These are phyloP conservation scores for Helleia helle DNA, from an alignment of 2,888 invertebrate genomes.

Conservation along the genomic window DNA sequence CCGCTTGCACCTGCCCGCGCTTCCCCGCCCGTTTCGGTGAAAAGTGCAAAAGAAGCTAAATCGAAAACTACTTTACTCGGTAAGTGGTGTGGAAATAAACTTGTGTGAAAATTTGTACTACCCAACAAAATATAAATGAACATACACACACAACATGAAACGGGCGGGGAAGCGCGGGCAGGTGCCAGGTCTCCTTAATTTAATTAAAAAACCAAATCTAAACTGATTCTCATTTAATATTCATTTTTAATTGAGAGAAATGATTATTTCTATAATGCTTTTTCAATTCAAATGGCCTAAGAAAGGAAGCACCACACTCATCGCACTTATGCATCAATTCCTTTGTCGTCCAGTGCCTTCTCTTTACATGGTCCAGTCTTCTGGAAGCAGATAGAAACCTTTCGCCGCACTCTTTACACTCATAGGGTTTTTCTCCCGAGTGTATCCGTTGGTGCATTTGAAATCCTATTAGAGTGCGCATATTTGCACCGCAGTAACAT, in stretches of 20 bases:
- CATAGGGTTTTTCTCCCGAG: conserved; percentile 48
- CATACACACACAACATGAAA: too few relatives aligned
- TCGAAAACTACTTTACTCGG: too few relatives aligned
- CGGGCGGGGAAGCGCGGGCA: too few relatives aligned
- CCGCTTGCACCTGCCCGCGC: too few relatives aligned
- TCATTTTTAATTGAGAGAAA: background rate
- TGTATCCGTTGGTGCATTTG: conserved; percentile 50
- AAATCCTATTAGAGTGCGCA: conserved; percentile 43
- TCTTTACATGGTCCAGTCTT: conserved; percentile 48
- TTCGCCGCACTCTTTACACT: conserved; percentile 46
- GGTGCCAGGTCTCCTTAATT: too few relatives aligned
- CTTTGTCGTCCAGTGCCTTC: conserved; percentile 36
- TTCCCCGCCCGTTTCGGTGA: too few relatives aligned
- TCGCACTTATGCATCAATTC: conserved; percentile 46
- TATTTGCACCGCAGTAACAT: conserved; percentile 47
- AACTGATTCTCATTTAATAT: too few relatives aligned
- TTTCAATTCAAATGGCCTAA: conserved; percentile 50
- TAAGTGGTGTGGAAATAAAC: too few relatives aligned
- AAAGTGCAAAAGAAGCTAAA: too few relatives aligned
- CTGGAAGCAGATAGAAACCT: conserved; percentile 53
- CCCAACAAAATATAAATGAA: too few relatives aligned
- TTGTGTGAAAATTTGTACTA: too few relatives aligned
- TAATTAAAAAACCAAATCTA: too few relatives aligned
- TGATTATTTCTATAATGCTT: conserved; percentile 46
- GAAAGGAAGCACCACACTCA: conserved; percentile 44